These are phyloP conservation scores for Cephus runcator DNA, from an alignment of 2,888 invertebrate genomes.

Conservation along the genomic window DNA sequence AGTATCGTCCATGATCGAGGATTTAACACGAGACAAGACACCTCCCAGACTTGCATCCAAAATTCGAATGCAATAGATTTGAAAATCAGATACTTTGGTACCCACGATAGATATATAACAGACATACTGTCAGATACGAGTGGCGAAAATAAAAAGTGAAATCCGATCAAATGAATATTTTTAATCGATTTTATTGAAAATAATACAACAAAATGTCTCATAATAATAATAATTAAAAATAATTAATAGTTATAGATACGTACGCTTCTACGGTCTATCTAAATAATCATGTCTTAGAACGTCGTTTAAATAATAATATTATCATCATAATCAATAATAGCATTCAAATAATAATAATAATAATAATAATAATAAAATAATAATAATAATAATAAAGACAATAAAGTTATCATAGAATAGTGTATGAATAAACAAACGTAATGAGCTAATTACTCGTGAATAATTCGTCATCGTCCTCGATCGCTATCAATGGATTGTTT, in stretches of 20 bases:
- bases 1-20: background rate
- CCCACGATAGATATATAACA: background rate
- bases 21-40: background rate
- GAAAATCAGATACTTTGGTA: background rate
- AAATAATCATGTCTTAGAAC: conserved; percentile 62
- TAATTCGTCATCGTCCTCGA: conserved; percentile 58
- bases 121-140: background rate
- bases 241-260: conserved; percentile 64
- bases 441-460: conserved; percentile 59
- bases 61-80: background rate
- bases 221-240: conserved; percentile 61
- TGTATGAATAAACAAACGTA: conserved; percentile 64
- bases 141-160: conserved; percentile 28
- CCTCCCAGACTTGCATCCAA: background rate
- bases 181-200: conserved; percentile 65
- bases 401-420: conserved; percentile 54
- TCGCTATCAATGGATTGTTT: conserved; percentile 54
- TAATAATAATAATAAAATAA: conserved; percentile 41
- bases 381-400: conserved; percentile 39
- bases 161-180: conserved; percentile 53
- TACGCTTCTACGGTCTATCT: conserved; percentile 61
- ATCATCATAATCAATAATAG: conserved; percentile 49
- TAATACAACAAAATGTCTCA: conserved; percentile 66
- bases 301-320: conserved; percentile 60
- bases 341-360: conserved; percentile 33